phyloP scores from a whole-genome alignment of 2,888 invertebrate species.

The Drosophila robusta region DNA sequence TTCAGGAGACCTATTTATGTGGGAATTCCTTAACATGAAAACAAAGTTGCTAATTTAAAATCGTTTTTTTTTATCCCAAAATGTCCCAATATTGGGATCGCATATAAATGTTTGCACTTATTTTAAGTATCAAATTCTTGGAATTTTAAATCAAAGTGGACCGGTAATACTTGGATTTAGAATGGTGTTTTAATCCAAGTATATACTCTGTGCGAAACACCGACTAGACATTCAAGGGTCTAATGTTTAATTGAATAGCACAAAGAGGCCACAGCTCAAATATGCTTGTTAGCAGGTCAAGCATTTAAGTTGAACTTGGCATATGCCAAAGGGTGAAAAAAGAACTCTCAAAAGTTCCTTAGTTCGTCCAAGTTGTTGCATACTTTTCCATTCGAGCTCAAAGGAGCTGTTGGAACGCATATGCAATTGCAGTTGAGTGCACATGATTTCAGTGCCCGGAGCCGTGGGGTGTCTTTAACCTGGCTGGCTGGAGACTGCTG shows the following conservation, averaged over 20 bases:
- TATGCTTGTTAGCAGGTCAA: slow-evolving; percentile 58
- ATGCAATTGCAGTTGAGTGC: slow-evolving; percentile 56
- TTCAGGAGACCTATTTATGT: too few species aligned
- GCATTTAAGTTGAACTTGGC: slow-evolving; percentile 63
- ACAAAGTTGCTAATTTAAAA: too few species aligned
- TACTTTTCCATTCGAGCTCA: slow-evolving; percentile 13
- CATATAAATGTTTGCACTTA: too few species aligned
- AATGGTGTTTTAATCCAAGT: too few species aligned
- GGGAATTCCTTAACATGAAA: too few species aligned
- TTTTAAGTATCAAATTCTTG: too few species aligned
- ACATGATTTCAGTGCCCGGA: slow-evolving; percentile 28
- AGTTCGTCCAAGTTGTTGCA: slow-evolving; percentile 14
- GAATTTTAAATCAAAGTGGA: too few species aligned
- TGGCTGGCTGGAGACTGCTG: background rate
- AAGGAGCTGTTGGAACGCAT: slow-evolving; percentile 32
- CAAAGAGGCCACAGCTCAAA: slow-evolving; percentile 34
- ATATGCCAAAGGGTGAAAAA: slow-evolving; percentile 17
- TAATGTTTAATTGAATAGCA: slow-evolving; percentile 35
- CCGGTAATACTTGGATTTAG: too few species aligned
- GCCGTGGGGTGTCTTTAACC: too few species aligned
- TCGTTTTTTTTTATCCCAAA: too few species aligned
- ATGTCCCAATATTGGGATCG: too few species aligned
- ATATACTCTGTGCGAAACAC: too few species aligned
- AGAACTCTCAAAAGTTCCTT: slow-evolving; percentile 10
- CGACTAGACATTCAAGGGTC: background rate